Evolutionary conservation across 2,113 vertebrate genomes (phyloP).

Genomic region (Azemiops feae): DNA sequence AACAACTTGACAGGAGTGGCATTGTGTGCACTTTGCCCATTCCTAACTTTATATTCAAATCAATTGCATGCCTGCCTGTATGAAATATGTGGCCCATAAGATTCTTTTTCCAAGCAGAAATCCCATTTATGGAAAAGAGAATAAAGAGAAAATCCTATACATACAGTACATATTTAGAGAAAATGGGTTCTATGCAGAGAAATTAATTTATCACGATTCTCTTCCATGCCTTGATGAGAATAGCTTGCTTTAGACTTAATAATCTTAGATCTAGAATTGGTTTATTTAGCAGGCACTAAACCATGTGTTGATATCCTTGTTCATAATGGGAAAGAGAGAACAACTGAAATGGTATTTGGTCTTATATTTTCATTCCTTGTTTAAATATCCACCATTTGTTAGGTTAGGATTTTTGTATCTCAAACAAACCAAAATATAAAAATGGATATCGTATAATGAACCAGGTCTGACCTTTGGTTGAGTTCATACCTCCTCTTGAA

Average conservation of each 20-base stretch:
- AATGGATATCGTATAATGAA: background rate
- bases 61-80: background rate
- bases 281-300: background rate
- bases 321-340: background rate
- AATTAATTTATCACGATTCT: background rate
- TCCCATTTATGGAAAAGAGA: background rate
- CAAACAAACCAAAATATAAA: background rate
- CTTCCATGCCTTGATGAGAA: background rate
- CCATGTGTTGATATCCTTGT: background rate
- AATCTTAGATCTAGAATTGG: background rate
- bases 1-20: background rate
- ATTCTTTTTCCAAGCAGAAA: background rate
- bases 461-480: constrained; percentile 4
- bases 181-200: background rate
- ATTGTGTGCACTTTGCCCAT: background rate
- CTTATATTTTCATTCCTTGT: background rate
- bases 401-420: background rate
- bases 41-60: background rate
- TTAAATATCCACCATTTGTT: background rate
- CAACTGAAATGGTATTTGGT: background rate
- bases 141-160: background rate
- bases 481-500: constrained; percentile 79
- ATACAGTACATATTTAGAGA: background rate
- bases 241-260: background rate
- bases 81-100: background rate